phyloP scores from a whole-genome alignment of 1,140 invertebrate species.

The Ips nitidus region DNA sequence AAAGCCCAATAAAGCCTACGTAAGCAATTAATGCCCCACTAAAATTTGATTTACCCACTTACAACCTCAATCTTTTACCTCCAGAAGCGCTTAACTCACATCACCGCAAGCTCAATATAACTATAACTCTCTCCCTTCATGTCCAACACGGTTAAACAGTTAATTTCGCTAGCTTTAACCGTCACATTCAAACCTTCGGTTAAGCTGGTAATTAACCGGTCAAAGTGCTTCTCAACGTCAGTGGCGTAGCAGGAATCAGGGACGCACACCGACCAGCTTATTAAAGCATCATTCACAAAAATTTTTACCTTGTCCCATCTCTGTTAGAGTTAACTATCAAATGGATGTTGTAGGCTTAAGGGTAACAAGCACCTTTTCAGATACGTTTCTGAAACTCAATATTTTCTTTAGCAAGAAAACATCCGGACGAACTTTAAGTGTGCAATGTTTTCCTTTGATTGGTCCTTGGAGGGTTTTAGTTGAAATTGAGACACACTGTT shows the following conservation, averaged over 20 bases:
- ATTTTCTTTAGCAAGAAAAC: constrained; percentile 35
- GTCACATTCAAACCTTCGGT: constrained; percentile 39
- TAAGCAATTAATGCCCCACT: too few species aligned
- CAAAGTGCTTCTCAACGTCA: constrained; percentile 41
- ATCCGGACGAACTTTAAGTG: constrained; percentile 34
- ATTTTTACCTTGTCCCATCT: constrained; percentile 32
- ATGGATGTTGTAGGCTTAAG: neutral
- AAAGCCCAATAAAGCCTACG: too few species aligned
- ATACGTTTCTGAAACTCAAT: constrained; percentile 31
- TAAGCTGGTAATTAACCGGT: constrained; percentile 36
- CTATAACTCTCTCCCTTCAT: constrained; percentile 2
- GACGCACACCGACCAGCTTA: constrained; percentile 43
- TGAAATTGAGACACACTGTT: constrained; percentile 38
- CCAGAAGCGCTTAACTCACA: constrained; percentile 26
- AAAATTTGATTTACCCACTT: neutral
- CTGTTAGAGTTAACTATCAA: neutral
- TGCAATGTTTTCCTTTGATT: constrained; percentile 37
- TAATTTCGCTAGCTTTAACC: constrained; percentile 26
- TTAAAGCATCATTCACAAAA: constrained; percentile 22
- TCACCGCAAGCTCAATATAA: constrained; percentile 21
- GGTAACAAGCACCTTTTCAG: constrained; percentile 25
- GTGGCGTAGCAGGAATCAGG: constrained; percentile 37
- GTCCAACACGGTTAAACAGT: constrained; percentile 25
- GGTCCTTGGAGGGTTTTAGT: constrained; percentile 14
- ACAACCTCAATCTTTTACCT: neutral